Conservation (phyloP, 2,888 invertebrate genomes). For the Argynnis bischoffii region DNA sequence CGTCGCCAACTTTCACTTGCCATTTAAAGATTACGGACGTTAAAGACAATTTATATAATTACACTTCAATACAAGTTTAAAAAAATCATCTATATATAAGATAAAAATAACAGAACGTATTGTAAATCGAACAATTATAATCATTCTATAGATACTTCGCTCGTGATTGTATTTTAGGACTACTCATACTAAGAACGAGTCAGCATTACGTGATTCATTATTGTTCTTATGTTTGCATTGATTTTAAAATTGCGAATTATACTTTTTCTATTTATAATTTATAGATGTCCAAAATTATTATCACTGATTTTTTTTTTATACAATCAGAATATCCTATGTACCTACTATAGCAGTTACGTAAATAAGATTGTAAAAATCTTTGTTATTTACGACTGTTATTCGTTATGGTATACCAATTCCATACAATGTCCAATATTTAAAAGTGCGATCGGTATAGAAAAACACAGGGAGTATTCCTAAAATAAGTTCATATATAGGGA, state of each 20-base stretch:
- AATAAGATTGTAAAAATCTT: no score
- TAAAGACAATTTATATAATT: neutral
- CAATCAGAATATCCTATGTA: no score
- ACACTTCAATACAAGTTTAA: slow-evolving; percentile 7
- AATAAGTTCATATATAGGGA: no score
- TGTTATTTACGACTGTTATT: no score
- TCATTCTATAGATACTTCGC: slow-evolving; percentile 4
- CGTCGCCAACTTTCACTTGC: slow-evolving; percentile 1
- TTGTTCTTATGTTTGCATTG: slow-evolving; percentile 31
- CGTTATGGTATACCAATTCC: no score
- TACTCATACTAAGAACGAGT: slow-evolving; percentile 26
- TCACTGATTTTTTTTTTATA: no score
- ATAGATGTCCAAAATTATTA: no score
- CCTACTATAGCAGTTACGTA: no score
- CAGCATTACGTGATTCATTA: slow-evolving; percentile 30
- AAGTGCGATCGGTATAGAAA: no score
- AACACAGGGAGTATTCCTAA: no score
- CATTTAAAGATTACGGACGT: neutral
- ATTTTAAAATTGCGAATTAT: slow-evolving; percentile 16
- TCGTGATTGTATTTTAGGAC: slow-evolving; percentile 21
- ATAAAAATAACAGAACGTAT: slow-evolving; percentile 3
- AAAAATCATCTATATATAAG: neutral
- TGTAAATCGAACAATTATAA: slow-evolving; percentile 6
- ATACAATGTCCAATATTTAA: no score
- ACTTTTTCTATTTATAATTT: no score